Evolutionary conservation across 1,140 invertebrate species (phyloP).

Genomic region (Drosophila subpulchrella): DNA sequence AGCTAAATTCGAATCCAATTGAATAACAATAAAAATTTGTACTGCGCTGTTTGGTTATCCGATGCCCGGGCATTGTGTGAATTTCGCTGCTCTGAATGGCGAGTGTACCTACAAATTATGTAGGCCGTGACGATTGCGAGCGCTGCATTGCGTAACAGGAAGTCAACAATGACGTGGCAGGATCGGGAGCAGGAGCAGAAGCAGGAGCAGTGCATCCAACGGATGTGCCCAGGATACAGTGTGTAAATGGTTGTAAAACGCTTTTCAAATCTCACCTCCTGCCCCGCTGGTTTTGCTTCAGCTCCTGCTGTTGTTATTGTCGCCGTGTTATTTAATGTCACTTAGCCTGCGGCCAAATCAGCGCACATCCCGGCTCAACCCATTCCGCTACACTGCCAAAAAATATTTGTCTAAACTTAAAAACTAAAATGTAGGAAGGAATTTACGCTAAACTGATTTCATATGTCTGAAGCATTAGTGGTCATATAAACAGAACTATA

Average conservation of each 20-base stretch:
- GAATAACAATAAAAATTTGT: slow-evolving; percentile 83
- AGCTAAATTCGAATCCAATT: slow-evolving; percentile 82
- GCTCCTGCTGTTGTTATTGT: slow-evolving; percentile 43
- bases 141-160: slow-evolving; percentile 62
- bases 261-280: slow-evolving; percentile 65
- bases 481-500: no score
- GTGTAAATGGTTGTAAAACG: slow-evolving; percentile 80
- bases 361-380: slow-evolving; percentile 22
- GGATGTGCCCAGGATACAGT: slow-evolving; percentile 77
- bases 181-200: slow-evolving; percentile 6
- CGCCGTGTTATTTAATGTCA: slow-evolving; percentile 76
- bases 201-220: slow-evolving; percentile 1
- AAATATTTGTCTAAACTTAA: neutral
- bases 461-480: no score
- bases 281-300: neutral
- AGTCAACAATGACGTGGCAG: slow-evolving; percentile 65
- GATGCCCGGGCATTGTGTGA: slow-evolving; percentile 69
- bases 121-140: slow-evolving; percentile 38
- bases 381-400: slow-evolving; percentile 1
- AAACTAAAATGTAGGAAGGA: neutral
- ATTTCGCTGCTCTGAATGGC: neutral
- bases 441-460: no score
- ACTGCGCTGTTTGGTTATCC: slow-evolving; percentile 65
- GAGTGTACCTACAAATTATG: slow-evolving; percentile 80
- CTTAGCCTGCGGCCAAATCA: slow-evolving; percentile 76